Conservation (phyloP, 2,888 invertebrate species). For the Lysandra bellargus region DNA sequence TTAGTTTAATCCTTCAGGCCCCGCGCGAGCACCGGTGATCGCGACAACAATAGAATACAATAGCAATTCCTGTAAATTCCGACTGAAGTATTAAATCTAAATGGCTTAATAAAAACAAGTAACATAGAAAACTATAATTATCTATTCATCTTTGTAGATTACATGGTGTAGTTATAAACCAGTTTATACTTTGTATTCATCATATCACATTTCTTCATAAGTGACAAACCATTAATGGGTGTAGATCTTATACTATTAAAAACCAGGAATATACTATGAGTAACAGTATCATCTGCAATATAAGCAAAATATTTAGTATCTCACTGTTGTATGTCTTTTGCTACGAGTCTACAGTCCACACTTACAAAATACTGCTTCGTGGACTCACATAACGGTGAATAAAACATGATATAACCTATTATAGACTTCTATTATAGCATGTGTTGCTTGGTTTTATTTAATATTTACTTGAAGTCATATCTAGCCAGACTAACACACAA, state of each 20-base stretch:
- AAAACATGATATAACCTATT: background rate
- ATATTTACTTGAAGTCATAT: background rate
- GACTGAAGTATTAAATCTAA: no score
- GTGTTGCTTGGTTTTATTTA: background rate
- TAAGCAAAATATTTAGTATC: no score
- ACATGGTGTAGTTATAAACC: background rate
- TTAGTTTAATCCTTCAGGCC: no score
- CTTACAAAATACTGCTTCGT: no score
- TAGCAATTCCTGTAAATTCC: no score
- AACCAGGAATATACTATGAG: background rate
- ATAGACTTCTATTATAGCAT: background rate
- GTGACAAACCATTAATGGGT: background rate
- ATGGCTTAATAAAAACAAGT: background rate
- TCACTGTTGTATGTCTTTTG: background rate
- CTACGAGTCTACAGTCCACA: background rate
- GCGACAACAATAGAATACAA: no score
- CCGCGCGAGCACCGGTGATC: no score
- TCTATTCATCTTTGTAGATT: background rate
- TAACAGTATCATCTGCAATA: no score
- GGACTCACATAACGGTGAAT: background rate
- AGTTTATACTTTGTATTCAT: background rate
- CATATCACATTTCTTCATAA: conserved; percentile 16
- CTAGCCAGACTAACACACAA: conserved; percentile 16
- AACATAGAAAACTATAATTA: background rate
- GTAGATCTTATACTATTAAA: background rate